These are phyloP conservation scores for Amblyopsis hoosieri DNA, from an alignment of 2,797 vertebrate genomes.

Conservation along the genomic window DNA sequence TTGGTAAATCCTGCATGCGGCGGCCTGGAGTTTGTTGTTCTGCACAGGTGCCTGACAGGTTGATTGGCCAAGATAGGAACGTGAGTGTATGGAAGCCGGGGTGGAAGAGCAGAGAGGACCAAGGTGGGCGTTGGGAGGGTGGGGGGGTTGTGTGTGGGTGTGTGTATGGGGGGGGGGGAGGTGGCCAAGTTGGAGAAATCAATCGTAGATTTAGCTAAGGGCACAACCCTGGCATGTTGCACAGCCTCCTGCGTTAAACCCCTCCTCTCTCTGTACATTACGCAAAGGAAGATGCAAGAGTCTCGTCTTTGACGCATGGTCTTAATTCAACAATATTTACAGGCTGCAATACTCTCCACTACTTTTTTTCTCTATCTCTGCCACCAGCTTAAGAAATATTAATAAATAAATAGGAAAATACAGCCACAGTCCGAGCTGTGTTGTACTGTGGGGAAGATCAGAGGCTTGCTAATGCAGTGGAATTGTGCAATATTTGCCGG, in stretches of 20 bases:
- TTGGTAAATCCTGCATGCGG: conserved; percentile 63
- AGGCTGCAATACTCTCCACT: conserved; percentile 37
- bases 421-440: conserved; percentile 55
- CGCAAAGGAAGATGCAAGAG: conserved; percentile 62
- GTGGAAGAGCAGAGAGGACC: conserved; percentile 40
- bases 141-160: too few species aligned
- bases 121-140: conserved; percentile 24
- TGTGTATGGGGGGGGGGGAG: conserved; percentile 10
- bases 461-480: conserved; percentile 61
- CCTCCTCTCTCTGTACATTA: conserved; percentile 49
- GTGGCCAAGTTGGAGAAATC: conserved; percentile 60
- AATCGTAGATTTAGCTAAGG: conserved; percentile 78
- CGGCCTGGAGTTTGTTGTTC: conserved; percentile 70
- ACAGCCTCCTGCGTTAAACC: conserved; percentile 46
- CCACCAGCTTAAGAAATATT: conserved; percentile 66
- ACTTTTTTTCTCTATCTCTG: conserved; percentile 46
- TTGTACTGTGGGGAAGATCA: conserved; percentile 60
- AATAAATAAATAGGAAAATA: conserved; percentile 70
- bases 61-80: conserved; percentile 55
- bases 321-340: conserved; percentile 73
- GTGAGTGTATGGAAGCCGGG: conserved; percentile 39
- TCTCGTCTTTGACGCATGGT: conserved; percentile 42
- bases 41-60: conserved; percentile 55
- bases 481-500: conserved; percentile 71
- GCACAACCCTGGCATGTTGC: conserved; percentile 64